phyloP scores from a whole-genome alignment of 2,797 vertebrate genomes.

The Paguma larvata region DNA sequence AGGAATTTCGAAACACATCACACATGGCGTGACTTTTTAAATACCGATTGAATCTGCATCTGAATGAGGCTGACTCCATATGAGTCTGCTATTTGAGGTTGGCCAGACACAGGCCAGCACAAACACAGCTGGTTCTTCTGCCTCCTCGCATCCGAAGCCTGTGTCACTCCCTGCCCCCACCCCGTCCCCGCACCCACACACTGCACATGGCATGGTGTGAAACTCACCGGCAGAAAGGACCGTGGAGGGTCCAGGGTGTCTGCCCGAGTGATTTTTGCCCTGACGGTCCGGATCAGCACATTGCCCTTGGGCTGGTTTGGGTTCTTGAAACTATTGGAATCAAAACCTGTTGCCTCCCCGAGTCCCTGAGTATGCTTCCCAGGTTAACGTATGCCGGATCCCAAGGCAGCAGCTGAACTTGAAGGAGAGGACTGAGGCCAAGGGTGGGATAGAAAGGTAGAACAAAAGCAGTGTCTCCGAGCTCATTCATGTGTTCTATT shows the following conservation, averaged over 20 bases:
- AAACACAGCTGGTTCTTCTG: background rate
- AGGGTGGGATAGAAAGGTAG: background rate
- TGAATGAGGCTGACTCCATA: background rate
- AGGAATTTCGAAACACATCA: background rate
- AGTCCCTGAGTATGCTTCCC: fast-evolving
- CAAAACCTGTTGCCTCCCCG: background rate
- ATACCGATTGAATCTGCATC: background rate
- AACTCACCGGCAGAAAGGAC: background rate
- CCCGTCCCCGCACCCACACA: fast-evolving
- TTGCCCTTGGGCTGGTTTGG: background rate
- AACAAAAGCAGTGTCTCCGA: background rate
- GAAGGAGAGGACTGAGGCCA: background rate
- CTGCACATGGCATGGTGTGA: fast-evolving
- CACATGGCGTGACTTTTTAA: background rate
- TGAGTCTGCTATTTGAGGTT: background rate
- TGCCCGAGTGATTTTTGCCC: too few relatives aligned
- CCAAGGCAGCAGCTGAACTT: background rate
- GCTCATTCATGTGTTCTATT: background rate
- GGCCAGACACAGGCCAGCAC: background rate
- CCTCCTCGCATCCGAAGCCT: background rate
- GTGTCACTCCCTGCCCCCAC: background rate
- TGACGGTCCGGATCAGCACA: background rate
- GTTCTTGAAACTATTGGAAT: background rate
- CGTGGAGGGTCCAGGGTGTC: fast-evolving
- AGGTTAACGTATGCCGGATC: background rate